A percentile compares a stretch with the other conserved stretches of the same genome.
Evolutionary conservation across 1,140 invertebrate species (phyloP).

Genomic region (Hetaerina americana): DNA sequence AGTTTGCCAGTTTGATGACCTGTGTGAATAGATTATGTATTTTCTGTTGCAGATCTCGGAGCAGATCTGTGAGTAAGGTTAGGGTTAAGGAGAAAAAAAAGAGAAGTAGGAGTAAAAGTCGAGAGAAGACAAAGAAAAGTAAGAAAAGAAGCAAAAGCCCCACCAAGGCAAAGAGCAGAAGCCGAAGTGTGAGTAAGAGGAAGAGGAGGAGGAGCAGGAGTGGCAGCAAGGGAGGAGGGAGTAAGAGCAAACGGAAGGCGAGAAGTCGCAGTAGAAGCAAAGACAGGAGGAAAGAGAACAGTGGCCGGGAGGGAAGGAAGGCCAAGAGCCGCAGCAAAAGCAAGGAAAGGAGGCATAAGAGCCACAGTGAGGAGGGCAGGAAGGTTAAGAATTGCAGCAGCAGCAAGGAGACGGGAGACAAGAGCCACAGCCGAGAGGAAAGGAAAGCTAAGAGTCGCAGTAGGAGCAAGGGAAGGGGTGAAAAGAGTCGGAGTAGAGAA

Average conservation of each 20-base stretch:
- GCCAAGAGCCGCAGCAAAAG: background rate
- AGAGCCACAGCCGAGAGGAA: constrained; percentile 4
- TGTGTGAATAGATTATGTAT: too few relatives aligned
- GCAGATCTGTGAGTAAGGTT: constrained; percentile 25
- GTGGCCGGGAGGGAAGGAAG: background rate
- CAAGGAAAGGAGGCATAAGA: constrained; percentile 8
- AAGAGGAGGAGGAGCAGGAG: background rate
- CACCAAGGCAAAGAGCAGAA: constrained; percentile 9
- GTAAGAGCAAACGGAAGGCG: constrained; percentile 12
- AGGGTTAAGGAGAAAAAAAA: constrained; percentile 4
- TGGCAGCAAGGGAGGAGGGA: constrained; percentile 3
- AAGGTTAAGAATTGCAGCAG: too few relatives aligned
- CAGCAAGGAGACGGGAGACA: constrained; percentile 4
- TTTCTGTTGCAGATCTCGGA: constrained; percentile 24
- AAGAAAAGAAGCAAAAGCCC: constrained; percentile 4
- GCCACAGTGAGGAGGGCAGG: constrained; percentile 16
- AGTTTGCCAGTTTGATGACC: too few relatives aligned
- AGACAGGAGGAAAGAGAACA: background rate
- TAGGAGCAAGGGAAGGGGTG: background rate
- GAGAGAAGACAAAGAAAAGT: constrained; percentile 12
- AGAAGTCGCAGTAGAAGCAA: constrained; percentile 1
- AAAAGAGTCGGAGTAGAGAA: background rate
- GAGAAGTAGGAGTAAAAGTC: constrained; percentile 16
- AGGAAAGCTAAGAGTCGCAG: background rate
- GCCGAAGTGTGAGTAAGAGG: background rate